Evolutionary conservation across 1,140 invertebrate genomes (phyloP), one percentile per base, ranked within the genome.

Genomic region (Mya arenaria): DNA sequence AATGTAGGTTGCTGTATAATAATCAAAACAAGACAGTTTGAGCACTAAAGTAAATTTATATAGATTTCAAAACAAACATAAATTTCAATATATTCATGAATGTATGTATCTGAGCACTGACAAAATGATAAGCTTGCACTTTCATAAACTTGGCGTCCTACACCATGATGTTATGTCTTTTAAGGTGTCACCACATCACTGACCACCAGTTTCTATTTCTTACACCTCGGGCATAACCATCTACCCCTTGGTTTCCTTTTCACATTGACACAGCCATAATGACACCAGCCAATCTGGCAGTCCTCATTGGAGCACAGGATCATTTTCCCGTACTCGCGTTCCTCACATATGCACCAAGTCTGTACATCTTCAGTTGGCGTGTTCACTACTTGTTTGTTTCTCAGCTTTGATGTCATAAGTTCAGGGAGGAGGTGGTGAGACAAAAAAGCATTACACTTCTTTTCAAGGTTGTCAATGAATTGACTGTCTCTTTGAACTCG

Each of bases 301-400:
- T 30, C 10, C 23, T 60, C 58, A 60, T 30, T 60, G 58, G 58
- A 30, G 28, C 58, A 60, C 58, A 23, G 10, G 23, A 60, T 30
- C 58, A 60, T 60, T 25, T 60, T 60, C 8, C 58, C 58, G 25
- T 60, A 60, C 25, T 60, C 58, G 19, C 8, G 58, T 60, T 60
- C 58, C 8, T n/a, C 13, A 60, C 58, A 60, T 10, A 60, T n/a
- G 28, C 58, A 60, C 58, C 58, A 60, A n/a, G n/a, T 13, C 13
- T n/a, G n/a, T 15, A n/a, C 44, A 48, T 15, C 44, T 15, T 48
- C 44, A 48, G 13, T n/a, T 48, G n/a, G n/a, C n/a, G n/a, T n/a
- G n/a, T n/a, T n/a, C n/a, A n/a, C n/a, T n/a, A n/a, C n/a, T 48
- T 48, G 10, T 19, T 48, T 48, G 41, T 48, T 48, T 48, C 19